phyloP scores from a whole-genome alignment of 1,140 invertebrate species.

The Drosophila cardini region DNA sequence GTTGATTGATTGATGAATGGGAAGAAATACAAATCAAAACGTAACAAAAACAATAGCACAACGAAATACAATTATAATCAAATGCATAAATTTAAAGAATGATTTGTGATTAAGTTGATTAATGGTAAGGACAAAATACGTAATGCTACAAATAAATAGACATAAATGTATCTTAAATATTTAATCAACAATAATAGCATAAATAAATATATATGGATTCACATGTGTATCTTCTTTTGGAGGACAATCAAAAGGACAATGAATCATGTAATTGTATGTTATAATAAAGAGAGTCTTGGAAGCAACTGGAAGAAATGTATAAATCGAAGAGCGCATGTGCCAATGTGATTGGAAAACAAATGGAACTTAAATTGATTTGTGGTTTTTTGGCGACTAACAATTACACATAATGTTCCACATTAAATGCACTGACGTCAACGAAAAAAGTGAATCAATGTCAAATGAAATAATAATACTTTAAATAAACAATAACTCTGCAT shows the following conservation, averaged over 20 bases:
- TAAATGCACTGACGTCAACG: slow-evolving; percentile 37
- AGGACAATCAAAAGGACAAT: slow-evolving; percentile 28
- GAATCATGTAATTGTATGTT: slow-evolving; percentile 23
- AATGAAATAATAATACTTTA: slow-evolving; percentile 24
- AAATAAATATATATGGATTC: neutral
- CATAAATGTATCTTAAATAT: neutral
- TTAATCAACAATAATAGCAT: neutral
- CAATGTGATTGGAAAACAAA: slow-evolving; percentile 29
- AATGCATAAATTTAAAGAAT: slow-evolving; percentile 46
- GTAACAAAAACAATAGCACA: slow-evolving; percentile 42
- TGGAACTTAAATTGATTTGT: slow-evolving; percentile 49
- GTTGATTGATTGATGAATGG: slow-evolving; percentile 63
- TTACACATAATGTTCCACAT: slow-evolving; percentile 27
- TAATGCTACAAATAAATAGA: slow-evolving; percentile 2
- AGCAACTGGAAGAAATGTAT: slow-evolving; percentile 22
- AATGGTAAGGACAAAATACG: slow-evolving; percentile 9
- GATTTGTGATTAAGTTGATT: neutral
- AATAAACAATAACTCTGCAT: slow-evolving; percentile 18
- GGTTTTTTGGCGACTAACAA: slow-evolving; percentile 3
- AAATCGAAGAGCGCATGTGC: slow-evolving; percentile 48
- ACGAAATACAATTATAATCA: slow-evolving; percentile 50
- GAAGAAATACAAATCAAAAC: slow-evolving; percentile 73
- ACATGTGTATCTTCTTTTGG: neutral
- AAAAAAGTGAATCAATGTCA: neutral
- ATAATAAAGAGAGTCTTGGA: neutral